Base-by-base conservation (phyloP, 2,797 vertebrate species). In the Potorous gilbertii region DNA sequence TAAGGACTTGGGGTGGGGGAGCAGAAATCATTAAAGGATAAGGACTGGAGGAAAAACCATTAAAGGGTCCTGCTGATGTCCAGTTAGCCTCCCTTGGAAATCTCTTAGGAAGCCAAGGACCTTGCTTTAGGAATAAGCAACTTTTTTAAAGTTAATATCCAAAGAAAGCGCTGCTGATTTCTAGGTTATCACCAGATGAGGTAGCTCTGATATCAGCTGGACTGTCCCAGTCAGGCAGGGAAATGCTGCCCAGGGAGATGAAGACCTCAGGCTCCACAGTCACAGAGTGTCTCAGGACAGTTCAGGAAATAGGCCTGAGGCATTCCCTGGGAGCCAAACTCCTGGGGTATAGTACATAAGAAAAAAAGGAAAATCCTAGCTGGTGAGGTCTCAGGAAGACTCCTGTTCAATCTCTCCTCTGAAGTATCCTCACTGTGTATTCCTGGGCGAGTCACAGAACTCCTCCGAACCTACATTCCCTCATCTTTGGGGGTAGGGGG, bases 71-170 rank as follows among this genome's bases (percentile, higher is more conserved):
- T 97, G 96, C 97, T 94, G 98, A 87, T 96, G 95, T 97, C 97
- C 97, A 98, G 97, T 98, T 98, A 98, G 97, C 96, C 98, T 96
- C 98, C 97, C 97, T 97, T 95, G 93, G 91, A 95, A 98, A 90
- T 97, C 98, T 96, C 96, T 89, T 11, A 97, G 98, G 97, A 97
- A 96, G 95, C 90, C 55, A 91, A 55, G 95, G 93, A 55, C 89
- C 94, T 96, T 94, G 97, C 95, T 94, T 90, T 96, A 96, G 96
- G 9, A 87, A 28, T 3, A 27, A 87, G 93, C 27, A 94, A 95
- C 6, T 56, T 95, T 96, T 52, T 81, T 31, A 11, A 46, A 87
- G 21, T 46, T 46, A 87, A 87, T 27, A 9, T 27, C 74, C 74
- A 46, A 87, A 96, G 96, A 94, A 97, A 96, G 95, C 52, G 96